Base-by-base conservation (phyloP, 2,113 vertebrate genomes). In the Natator depressus region DNA sequence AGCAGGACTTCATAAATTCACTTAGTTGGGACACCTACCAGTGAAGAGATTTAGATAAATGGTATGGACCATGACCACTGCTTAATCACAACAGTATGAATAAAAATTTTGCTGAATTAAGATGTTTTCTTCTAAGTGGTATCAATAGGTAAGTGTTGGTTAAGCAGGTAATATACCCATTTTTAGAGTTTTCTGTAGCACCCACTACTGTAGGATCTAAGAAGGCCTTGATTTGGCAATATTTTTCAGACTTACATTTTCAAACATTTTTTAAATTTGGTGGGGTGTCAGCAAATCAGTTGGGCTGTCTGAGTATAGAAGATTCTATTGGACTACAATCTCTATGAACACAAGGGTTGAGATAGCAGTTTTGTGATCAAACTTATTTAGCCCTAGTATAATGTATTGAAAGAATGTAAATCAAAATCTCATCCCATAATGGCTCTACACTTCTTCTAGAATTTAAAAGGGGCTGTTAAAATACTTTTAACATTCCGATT, bases 401-500 rank as follows among this genome's bases (percentile, higher is more conserved):
- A 24, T 20, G 35, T 38, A 57, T n/a, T 88, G 6, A 84, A 82
- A 80, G 50, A 5, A 13, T 65, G 3, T 38, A 78, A 80, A 69
- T n/a, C 35, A 9, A 79, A 89, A 49, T 62, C 59, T 1, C 6
- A 62, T 76, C 65, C 25, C 10, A 59, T 20, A 59, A 27, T 79
- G 3, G 2, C 8, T 72, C 80, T 42, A 51, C 0, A 12, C 8
- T 0, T 0, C 10, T 86, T 55, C 24, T 59, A 59, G 25, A 59
- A 12, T 5, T 50, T 42, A 86, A 8, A 89, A 87, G 90, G 35
- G 13, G 8, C 2, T 4, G 8, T 80, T 62, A 47, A 65, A 93
- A 25, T 49, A 2, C 29, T 92, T 79, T 87, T 75, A 57, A 80
- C 10, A 31, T 5, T 51, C 76, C 42, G 13, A 88, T 82, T 14